Conservation (phyloP, 2,888 invertebrate genomes). For the Hyles lineata region DNA sequence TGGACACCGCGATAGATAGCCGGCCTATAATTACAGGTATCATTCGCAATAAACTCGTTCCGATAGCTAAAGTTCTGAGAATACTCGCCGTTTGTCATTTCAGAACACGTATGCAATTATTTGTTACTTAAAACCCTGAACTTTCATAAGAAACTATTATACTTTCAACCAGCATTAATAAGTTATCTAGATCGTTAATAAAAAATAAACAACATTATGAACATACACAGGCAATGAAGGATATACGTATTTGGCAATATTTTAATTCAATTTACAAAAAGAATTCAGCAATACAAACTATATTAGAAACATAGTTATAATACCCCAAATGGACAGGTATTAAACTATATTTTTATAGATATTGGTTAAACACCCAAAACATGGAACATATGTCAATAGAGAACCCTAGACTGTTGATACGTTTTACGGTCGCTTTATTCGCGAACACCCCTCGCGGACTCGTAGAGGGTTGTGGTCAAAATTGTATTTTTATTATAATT, state of each 20-base stretch:
- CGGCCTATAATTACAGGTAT: constrained; percentile 78
- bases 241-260: too few species aligned
- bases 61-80: constrained; percentile 50
- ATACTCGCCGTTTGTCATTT: constrained; percentile 31
- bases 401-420: constrained; percentile 59
- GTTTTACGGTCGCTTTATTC: constrained; percentile 74
- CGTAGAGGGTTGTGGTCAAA: constrained; percentile 78
- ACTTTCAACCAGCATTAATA: background rate
- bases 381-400: constrained; percentile 61
- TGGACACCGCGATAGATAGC: constrained; percentile 66
- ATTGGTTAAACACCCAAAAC: constrained; percentile 36
- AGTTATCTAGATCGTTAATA: too few species aligned
- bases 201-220: too few species aligned
- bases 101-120: constrained; percentile 4
- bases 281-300: too few species aligned
- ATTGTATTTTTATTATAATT: constrained; percentile 85
- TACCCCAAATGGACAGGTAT: too few species aligned
- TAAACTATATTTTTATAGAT: background rate
- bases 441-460: constrained; percentile 72
- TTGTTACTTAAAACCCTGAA: background rate
- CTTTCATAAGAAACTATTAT: background rate
- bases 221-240: too few species aligned
- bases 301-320: too few species aligned
- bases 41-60: constrained; percentile 76
- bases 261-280: too few species aligned